Evolutionary conservation across 2,797 vertebrate species (phyloP), one percentile per base, ranked within the genome.

Genomic region (Philypnodon macrostomus): DNA sequence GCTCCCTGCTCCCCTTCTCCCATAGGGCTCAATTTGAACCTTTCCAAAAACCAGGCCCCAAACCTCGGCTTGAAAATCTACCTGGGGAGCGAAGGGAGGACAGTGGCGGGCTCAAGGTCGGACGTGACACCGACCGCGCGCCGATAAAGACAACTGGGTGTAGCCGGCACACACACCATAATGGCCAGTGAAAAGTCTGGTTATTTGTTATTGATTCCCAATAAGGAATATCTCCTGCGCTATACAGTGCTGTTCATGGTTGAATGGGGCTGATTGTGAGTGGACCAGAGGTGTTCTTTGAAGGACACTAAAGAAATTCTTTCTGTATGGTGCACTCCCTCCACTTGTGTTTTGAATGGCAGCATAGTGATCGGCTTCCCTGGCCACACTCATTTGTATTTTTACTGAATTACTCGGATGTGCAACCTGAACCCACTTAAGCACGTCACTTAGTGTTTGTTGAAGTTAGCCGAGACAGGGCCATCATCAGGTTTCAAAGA

Each of bases 171-270:
- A 79, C 50, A 1, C n/a, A 70, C 82, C 71, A 76, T 89, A 88
- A 90, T 90, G 75, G 78, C 72, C 80, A 66, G 75, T 85, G 87
- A 91, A 86, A 83, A 85, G 85, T 80, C 59, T 72, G 85, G 86
- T 90, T 91, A 90, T 90, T 90, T 89, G 85, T 85, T 90, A 91
- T 90, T 63, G 88, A 91, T 90, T 89, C 75, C 82, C 89, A 87
- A 88, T 90, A 84, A 87, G 82, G 75, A 70, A 79, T 86, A 86
- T 90, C 85, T 82, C 76, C 57, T 40, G 65, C 74, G 84, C 84
- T 82, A 85, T 87, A 85, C 73, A 68, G 68, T 54, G 62, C 71
- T 79, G 79, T 88, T 88, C 82, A 85, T 83, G 70, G 73, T 71
- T 63, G 49, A 61, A 49, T 48, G 62, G 54, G 53, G 54, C 34